These are phyloP conservation scores for Hetaerina titia DNA, from an alignment of 2,888 invertebrate genomes.

Conservation along the genomic window DNA sequence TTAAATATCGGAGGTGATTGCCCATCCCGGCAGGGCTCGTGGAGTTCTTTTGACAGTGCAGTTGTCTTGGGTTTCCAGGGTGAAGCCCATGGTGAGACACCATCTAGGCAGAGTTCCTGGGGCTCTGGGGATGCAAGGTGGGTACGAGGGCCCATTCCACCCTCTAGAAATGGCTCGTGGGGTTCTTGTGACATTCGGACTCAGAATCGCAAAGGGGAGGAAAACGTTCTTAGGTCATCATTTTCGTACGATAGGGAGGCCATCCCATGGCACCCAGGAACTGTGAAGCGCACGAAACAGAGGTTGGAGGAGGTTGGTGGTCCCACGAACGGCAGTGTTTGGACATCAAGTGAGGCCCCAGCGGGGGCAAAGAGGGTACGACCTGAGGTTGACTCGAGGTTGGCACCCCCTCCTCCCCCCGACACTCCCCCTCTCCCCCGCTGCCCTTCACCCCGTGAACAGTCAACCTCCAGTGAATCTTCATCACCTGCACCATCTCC, in stretches of 20 bases:
- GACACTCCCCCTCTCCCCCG: constrained; percentile 73
- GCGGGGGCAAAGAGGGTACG: constrained; percentile 63
- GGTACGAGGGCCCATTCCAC: constrained; percentile 76
- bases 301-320: constrained; percentile 82
- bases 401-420: constrained; percentile 37
- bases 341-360: constrained; percentile 68
- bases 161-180: constrained; percentile 86
- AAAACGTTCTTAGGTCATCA: constrained; percentile 75
- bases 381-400: constrained; percentile 42
- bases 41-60: constrained; percentile 89
- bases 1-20: constrained; percentile 77
- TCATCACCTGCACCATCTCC: constrained; percentile 3
- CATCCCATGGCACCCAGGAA: constrained; percentile 84
- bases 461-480: constrained; percentile 25
- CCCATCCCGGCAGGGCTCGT: constrained; percentile 86
- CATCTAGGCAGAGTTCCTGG: constrained; percentile 90
- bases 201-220: constrained; percentile 74
- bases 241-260: constrained; percentile 82
- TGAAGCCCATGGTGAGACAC: constrained; percentile 79
- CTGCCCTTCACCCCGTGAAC: constrained; percentile 48
- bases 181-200: constrained; percentile 84
- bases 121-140: constrained; percentile 84
- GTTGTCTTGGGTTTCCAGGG: constrained; percentile 82
- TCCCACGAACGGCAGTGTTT: constrained; percentile 74
- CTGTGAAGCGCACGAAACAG: constrained; percentile 85